Conservation (phyloP, 1,140 invertebrate genomes). For the Coenobita brevimanus region DNA sequence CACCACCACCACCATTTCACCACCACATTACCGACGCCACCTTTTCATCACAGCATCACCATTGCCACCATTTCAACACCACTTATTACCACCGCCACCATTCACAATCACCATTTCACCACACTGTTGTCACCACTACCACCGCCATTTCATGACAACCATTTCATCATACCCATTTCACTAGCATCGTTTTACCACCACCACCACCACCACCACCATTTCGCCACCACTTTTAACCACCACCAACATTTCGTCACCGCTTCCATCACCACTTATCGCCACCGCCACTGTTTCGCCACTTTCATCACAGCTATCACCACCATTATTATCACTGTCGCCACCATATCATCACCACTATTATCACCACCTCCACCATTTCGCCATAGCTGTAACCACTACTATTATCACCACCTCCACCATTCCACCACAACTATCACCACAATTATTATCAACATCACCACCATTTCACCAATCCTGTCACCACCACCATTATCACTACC, state of each 20-base stretch:
- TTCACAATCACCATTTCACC: not conserved
- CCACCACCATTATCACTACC: too few species aligned
- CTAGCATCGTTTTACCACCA: not conserved
- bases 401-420: too few species aligned
- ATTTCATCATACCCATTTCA: too few species aligned
- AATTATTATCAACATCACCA: too few species aligned
- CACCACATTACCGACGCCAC: not conserved
- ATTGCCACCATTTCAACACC: too few species aligned
- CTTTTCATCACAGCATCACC: not conserved
- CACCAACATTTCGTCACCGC: too few species aligned
- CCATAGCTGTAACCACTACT: not conserved
- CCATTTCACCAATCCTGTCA: too few species aligned
- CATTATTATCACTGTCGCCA: conserved; percentile 15
- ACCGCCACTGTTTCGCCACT: not conserved
- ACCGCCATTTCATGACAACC: too few species aligned
- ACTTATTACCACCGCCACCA: not conserved
- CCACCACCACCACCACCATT: too few species aligned
- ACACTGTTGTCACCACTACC: not conserved
- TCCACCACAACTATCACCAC: too few species aligned
- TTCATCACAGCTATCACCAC: not conserved
- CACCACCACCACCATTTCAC: too few species aligned
- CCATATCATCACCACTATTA: not conserved
- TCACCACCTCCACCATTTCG: not conserved
- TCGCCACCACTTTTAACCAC: not conserved
- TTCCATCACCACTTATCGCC: not conserved